Evolutionary conservation across 2,888 invertebrate genomes (phyloP).

Genomic region (Cryptus viduatorius): DNA sequence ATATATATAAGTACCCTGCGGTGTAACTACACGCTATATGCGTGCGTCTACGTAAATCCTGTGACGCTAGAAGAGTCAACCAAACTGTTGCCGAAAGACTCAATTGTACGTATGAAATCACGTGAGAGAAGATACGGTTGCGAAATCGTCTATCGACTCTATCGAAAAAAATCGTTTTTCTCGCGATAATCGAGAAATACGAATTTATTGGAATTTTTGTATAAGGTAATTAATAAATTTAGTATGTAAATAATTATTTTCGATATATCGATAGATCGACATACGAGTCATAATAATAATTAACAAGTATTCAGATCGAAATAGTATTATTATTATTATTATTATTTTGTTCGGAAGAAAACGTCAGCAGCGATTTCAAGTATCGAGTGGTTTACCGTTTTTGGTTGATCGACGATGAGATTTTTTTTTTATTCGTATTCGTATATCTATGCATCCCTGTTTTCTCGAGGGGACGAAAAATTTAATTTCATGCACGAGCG

Average conservation of each 20-base stretch:
- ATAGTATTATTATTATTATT: not conserved
- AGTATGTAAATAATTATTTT: no score
- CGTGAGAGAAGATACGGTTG: not conserved
- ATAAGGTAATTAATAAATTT: no score
- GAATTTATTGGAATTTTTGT: no score
- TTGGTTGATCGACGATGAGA: not conserved
- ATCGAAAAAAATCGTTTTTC: no score
- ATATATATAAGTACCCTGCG: not conserved
- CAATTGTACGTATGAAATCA: not conserved
- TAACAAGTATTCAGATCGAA: no score
- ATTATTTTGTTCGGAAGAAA: not conserved
- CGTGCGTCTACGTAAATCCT: not conserved
- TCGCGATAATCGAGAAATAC: no score
- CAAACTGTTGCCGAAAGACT: not conserved
- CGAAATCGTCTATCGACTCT: not conserved
- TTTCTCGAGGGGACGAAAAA: not conserved
- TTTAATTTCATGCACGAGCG: constrained; percentile 30
- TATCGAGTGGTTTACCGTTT: no score
- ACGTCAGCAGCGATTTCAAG: not conserved
- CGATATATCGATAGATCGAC: no score
- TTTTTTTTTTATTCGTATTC: not conserved
- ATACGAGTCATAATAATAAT: no score
- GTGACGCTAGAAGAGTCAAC: not conserved
- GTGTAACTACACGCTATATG: not conserved
- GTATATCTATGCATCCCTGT: not conserved